phyloP scores from a whole-genome alignment of 1,140 invertebrate genomes.

The Dreissena polymorpha region DNA sequence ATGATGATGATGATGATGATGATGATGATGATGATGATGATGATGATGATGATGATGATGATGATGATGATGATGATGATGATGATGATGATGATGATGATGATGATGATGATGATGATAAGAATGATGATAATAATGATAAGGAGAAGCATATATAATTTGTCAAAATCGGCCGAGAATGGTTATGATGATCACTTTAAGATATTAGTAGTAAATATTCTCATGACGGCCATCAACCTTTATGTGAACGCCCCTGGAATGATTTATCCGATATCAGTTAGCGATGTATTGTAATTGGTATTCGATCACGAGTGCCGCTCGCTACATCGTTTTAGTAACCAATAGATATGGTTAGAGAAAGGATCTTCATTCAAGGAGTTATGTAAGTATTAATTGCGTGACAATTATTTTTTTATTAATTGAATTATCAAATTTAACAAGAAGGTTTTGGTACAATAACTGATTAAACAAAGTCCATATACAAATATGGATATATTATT shows the following conservation, averaged over 20 bases:
- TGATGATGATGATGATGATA: slow-evolving; percentile 11
- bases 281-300: too few species aligned
- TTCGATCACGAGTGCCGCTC: too few species aligned
- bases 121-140: not conserved
- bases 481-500: too few species aligned
- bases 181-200: not conserved
- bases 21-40: not conserved
- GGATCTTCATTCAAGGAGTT: too few species aligned
- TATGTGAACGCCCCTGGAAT: not conserved
- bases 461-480: too few species aligned
- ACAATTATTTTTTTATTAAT: too few species aligned
- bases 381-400: too few species aligned
- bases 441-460: too few species aligned
- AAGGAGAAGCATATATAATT: not conserved
- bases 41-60: slow-evolving; percentile 14
- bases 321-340: too few species aligned
- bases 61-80: slow-evolving; percentile 17
- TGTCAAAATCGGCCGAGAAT: not conserved
- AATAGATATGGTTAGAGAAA: too few species aligned
- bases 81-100: slow-evolving; percentile 5
- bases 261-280: too few species aligned
- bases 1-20: not conserved
- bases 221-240: not conserved
- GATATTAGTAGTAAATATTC: not conserved
- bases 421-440: too few species aligned